Conservation (phyloP, 2,888 invertebrate genomes). For the Ptycholaimellus sp. region DNA sequence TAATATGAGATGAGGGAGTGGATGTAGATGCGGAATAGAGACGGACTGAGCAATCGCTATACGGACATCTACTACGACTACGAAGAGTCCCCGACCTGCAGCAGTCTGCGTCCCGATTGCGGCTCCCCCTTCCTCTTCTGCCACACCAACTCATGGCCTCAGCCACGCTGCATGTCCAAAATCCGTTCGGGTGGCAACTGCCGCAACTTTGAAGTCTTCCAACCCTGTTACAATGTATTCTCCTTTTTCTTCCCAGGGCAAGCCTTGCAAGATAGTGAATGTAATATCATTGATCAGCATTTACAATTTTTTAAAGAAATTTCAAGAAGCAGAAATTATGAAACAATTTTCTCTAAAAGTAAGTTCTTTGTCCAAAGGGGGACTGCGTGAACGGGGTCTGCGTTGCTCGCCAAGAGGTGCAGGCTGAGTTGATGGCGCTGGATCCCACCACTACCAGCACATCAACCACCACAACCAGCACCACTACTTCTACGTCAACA, state of each 20-base stretch:
- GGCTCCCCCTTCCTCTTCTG: slow-evolving; percentile 5
- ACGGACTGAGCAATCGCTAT: slow-evolving; percentile 3
- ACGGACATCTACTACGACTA: not conserved
- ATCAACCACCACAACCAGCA: too few species aligned
- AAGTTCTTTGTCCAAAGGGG: not conserved
- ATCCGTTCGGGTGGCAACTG: slow-evolving; percentile 6
- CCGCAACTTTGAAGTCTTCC: slow-evolving; percentile 3
- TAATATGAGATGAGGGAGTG: too few species aligned
- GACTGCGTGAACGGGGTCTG: too few species aligned
- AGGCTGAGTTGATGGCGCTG: too few species aligned
- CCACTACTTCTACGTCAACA: too few species aligned
- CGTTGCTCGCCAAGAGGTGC: too few species aligned
- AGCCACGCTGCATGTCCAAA: slow-evolving; percentile 6
- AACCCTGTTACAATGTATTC: not conserved
- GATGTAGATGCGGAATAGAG: slow-evolving; percentile 2
- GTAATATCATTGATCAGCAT: too few species aligned
- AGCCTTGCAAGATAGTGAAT: too few species aligned
- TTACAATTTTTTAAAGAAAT: too few species aligned
- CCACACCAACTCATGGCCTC: not conserved
- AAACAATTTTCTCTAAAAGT: too few species aligned
- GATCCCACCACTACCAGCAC: too few species aligned
- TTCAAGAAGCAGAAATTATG: too few species aligned
- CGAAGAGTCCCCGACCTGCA: slow-evolving; percentile 2
- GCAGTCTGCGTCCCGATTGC: not conserved
- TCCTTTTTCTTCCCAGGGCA: not conserved